These are phyloP conservation scores for Acrobasis consociella DNA, from an alignment of 2,888 invertebrate species.

Conservation along the genomic window DNA sequence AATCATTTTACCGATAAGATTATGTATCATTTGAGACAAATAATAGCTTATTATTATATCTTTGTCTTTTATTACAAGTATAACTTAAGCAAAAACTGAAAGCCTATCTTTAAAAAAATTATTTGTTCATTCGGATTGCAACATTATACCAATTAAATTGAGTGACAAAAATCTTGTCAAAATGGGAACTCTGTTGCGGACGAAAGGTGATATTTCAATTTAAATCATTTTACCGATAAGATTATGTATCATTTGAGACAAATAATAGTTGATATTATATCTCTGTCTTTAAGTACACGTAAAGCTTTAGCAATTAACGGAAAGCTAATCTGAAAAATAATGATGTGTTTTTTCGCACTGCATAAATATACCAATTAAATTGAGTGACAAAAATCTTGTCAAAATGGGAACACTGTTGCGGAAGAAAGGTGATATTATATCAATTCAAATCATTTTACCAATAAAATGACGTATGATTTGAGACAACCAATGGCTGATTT, in stretches of 20 bases:
- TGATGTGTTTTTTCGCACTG: slow-evolving; percentile 71
- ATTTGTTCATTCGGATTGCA: slow-evolving; percentile 67
- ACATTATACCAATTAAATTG: slow-evolving; percentile 69
- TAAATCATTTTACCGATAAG: neutral
- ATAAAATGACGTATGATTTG: no score
- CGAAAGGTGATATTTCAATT: slow-evolving; percentile 11
- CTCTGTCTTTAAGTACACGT: no score
- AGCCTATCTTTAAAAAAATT: no score
- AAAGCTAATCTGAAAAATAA: no score
- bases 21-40: no score
- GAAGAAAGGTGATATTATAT: slow-evolving; percentile 3
- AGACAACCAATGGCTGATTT: no score
- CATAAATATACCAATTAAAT: slow-evolving; percentile 67
- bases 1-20: neutral
- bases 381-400: slow-evolving; percentile 74
- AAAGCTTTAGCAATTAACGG: no score
- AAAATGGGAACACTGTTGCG: slow-evolving; percentile 30
- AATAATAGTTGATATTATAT: no score
- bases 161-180: slow-evolving; percentile 71
- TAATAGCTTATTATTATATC: no score
- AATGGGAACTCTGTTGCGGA: slow-evolving; percentile 28
- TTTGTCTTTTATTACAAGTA: no score
- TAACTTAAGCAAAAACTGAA: no score
- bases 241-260: no score
- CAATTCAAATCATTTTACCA: slow-evolving; percentile 6